phyloP scores from a whole-genome alignment of 2,888 invertebrate genomes.

The Ectropis crepuscularia region DNA sequence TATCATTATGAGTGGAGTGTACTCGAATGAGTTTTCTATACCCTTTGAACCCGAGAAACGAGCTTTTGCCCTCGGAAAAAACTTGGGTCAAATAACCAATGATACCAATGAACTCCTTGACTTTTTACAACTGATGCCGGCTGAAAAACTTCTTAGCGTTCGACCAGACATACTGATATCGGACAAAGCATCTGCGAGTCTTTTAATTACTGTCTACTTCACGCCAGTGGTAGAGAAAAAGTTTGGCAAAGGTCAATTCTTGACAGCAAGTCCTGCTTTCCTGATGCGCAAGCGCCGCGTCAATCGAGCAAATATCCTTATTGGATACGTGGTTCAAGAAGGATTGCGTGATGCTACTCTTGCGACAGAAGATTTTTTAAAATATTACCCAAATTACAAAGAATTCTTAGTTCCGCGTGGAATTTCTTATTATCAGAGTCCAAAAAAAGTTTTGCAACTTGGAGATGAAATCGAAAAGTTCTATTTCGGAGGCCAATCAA shows the following conservation, averaged over 20 bases:
- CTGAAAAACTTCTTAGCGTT: slow-evolving; percentile 18
- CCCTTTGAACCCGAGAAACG: slow-evolving; percentile 29
- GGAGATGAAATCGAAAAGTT: slow-evolving; percentile 17
- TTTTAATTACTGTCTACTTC: slow-evolving; percentile 21
- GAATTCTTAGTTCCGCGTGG: slow-evolving; percentile 6
- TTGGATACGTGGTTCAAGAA: slow-evolving; percentile 26
- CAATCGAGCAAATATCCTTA: slow-evolving; percentile 25
- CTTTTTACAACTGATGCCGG: slow-evolving; percentile 29
- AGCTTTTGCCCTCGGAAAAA: slow-evolving; percentile 46
- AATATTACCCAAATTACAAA: slow-evolving; percentile 5
- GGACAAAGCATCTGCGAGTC: slow-evolving; percentile 13
- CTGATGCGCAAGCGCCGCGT: slow-evolving; percentile 17
- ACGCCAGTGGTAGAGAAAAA: slow-evolving; percentile 35
- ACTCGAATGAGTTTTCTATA: slow-evolving; percentile 55
- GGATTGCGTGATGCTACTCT: slow-evolving; percentile 5
- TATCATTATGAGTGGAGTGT: slow-evolving; percentile 88
- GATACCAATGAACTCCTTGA: slow-evolving; percentile 33
- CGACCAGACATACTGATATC: slow-evolving; percentile 28
- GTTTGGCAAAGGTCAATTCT: slow-evolving; percentile 27
- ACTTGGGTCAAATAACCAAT: slow-evolving; percentile 44
- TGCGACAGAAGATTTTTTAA: background rate
- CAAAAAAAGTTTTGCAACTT: slow-evolving; percentile 9
- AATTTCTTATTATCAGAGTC: slow-evolving; percentile 17
- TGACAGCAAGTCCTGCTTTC: slow-evolving; percentile 18
- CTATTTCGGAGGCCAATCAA: slow-evolving; percentile 16